Conservation (phyloP, 2,113 vertebrate genomes). For the Dasypus novemcinctus region DNA sequence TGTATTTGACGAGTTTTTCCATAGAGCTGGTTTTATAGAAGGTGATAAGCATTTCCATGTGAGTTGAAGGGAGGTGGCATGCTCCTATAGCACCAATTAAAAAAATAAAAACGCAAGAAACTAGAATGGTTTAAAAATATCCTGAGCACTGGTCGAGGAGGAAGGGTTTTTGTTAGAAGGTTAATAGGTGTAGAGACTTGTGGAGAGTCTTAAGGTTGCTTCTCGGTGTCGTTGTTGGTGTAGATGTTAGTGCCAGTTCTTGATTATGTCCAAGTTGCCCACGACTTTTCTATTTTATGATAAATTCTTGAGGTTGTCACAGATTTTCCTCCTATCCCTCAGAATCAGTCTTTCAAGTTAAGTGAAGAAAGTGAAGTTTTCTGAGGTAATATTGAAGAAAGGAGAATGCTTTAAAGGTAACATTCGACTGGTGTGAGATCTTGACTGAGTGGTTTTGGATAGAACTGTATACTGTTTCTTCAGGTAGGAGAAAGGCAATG, state of each 20-base stretch:
- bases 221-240: rapidly evolving
- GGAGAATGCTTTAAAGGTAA: neutral
- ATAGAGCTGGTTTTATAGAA: neutral
- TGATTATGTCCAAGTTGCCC: neutral
- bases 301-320: neutral
- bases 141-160: neutral
- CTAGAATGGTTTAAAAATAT: neutral
- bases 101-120: neutral
- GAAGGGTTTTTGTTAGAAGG: neutral
- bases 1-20: neutral
- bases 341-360: neutral
- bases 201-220: no score
- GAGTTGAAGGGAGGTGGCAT: neutral
- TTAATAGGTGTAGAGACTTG: rapidly evolving
- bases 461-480: no score
- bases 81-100: neutral
- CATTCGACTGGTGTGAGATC: neutral
- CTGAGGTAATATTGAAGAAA: neutral
- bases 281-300: neutral
- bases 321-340: neutral
- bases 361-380: neutral
- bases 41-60: neutral
- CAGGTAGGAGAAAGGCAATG: neutral
- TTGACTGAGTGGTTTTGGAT: neutral
- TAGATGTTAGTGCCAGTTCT: neutral